Evolutionary conservation across 2,113 vertebrate genomes (phyloP).

Genomic region (Neomonachus schauinslandi): DNA sequence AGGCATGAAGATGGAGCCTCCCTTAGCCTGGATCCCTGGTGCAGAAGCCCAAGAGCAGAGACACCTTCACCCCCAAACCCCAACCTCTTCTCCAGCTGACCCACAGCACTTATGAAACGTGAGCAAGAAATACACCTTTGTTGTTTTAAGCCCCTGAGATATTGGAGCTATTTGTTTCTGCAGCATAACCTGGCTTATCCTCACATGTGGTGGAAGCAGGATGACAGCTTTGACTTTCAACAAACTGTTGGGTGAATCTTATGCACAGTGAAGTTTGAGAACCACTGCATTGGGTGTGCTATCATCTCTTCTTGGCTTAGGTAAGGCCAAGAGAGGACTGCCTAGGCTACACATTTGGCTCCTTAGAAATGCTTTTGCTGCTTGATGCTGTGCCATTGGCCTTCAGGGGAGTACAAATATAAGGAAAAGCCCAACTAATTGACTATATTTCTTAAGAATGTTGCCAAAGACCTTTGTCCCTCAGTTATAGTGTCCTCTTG

Average conservation of each 20-base stretch:
- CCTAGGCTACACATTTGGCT: neutral
- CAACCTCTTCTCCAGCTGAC: neutral
- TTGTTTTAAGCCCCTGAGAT: neutral
- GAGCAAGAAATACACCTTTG: neutral
- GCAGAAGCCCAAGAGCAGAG: neutral
- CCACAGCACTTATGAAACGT: neutral
- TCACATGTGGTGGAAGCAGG: neutral
- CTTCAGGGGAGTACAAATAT: neutral
- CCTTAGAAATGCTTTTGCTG: neutral
- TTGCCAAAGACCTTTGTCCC: neutral
- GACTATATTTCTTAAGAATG: neutral
- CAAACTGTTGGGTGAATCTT: neutral
- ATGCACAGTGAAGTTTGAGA: neutral
- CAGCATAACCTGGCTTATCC: neutral
- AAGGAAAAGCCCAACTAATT: neutral
- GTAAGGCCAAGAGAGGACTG: neutral
- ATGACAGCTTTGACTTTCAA: neutral
- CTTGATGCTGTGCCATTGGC: neutral
- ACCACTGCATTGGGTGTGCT: neutral
- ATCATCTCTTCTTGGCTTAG: neutral
- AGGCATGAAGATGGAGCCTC: neutral
- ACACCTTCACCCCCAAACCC: no score
- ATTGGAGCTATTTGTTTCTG: neutral
- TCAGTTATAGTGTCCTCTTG: neutral
- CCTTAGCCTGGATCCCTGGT: neutral